Conservation (phyloP, 2,797 vertebrate species). For the Cichlasoma orientale region DNA sequence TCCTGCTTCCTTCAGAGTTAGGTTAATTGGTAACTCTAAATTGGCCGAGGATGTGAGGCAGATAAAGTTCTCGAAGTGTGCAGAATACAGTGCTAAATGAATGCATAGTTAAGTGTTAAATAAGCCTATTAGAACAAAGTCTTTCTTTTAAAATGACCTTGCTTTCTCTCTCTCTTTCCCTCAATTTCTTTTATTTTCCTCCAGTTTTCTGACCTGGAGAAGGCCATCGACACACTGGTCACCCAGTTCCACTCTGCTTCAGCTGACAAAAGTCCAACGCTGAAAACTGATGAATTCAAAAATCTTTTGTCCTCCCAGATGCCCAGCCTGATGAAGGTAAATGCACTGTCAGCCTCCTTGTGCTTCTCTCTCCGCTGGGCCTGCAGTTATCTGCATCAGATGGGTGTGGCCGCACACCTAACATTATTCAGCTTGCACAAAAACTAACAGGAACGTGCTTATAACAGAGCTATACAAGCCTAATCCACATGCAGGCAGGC, state of each 20-base stretch:
- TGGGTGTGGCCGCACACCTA: slow-evolving; percentile 46
- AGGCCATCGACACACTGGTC: slow-evolving; percentile 81
- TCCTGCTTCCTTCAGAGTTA: not conserved
- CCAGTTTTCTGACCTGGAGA: slow-evolving; percentile 80
- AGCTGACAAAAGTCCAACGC: slow-evolving; percentile 62
- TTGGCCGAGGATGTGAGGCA: not conserved
- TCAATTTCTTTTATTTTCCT: not conserved
- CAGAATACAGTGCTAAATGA: not conserved
- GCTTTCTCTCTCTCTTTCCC: not conserved
- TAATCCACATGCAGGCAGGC: not conserved
- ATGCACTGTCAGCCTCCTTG: not conserved
- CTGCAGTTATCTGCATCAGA: slow-evolving; percentile 18
- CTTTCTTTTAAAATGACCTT: not conserved
- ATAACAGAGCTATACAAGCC: not conserved
- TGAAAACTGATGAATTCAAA: slow-evolving; percentile 82
- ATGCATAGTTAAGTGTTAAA: not conserved
- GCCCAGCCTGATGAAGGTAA: slow-evolving; percentile 79
- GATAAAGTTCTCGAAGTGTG: fast-evolving
- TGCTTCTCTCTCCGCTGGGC: not conserved
- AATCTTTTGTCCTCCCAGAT: slow-evolving; percentile 75
- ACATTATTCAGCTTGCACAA: slow-evolving; percentile 13
- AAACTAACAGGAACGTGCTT: slow-evolving; percentile 7
- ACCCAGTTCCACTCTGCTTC: slow-evolving; percentile 81
- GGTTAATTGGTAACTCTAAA: not conserved
- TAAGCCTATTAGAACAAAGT: not conserved